Percentiles rank a stretch among this genome's conserved stretches.
Evolutionary conservation across 2,888 invertebrate genomes (phyloP).

Genomic region (Ferrisia virgata): DNA sequence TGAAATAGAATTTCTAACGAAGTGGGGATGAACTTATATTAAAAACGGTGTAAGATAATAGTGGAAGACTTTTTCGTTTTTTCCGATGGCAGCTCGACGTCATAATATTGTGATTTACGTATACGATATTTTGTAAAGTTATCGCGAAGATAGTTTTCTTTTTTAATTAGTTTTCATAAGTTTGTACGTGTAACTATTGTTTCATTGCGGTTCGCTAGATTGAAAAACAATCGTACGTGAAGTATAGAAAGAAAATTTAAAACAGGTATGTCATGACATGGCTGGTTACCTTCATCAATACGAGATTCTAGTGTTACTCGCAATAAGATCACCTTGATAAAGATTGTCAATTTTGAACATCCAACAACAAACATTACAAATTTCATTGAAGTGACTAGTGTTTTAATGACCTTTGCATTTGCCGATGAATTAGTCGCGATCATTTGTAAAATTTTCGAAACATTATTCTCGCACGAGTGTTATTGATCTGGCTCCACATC

Average conservation of each 20-base stretch:
- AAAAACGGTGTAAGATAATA: constrained; percentile 38
- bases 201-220: not conserved
- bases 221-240: not conserved
- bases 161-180: not conserved
- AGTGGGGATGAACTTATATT: constrained; percentile 32
- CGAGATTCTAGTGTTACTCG: not conserved
- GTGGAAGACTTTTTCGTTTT: constrained; percentile 41
- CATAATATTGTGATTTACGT: constrained; percentile 32
- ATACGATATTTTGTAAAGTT: not conserved
- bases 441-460: not conserved
- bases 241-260: not conserved
- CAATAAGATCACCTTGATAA: not conserved
- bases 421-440: not conserved
- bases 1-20: constrained; percentile 42
- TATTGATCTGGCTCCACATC: not conserved
- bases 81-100: constrained; percentile 20
- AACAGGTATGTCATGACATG: not conserved
- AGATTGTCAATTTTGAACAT: not conserved
- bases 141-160: not conserved
- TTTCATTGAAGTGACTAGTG: not conserved
- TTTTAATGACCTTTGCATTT: not conserved
- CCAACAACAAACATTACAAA: not conserved
- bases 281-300: not conserved
- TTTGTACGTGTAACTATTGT: not conserved
- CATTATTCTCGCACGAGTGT: not conserved